Conservation (phyloP, 2,113 vertebrate genomes). For the Hiodon alosoides region DNA sequence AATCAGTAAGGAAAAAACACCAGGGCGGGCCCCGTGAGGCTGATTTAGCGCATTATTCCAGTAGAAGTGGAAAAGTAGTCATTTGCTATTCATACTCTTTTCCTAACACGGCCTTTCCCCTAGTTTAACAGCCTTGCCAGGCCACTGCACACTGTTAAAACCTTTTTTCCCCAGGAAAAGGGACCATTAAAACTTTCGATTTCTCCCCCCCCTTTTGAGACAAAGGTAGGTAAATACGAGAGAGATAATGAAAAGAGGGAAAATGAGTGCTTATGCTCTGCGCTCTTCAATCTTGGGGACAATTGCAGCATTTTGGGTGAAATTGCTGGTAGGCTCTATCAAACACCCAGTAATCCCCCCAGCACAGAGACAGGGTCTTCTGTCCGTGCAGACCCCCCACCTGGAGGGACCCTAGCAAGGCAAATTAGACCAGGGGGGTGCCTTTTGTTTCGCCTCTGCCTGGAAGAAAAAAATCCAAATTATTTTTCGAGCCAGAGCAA, state of each 20-base stretch:
- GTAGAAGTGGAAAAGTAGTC: slow-evolving; percentile 57
- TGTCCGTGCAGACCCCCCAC: slow-evolving; percentile 69
- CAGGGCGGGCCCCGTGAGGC: slow-evolving; percentile 48
- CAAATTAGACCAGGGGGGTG: slow-evolving; percentile 62
- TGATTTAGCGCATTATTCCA: slow-evolving; percentile 59
- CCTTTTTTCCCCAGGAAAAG: slow-evolving; percentile 51
- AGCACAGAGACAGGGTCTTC: slow-evolving; percentile 55
- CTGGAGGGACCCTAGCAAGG: slow-evolving; percentile 66
- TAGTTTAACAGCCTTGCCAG: slow-evolving; percentile 59
- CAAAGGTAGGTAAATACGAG: slow-evolving; percentile 70
- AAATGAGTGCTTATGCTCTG: slow-evolving; percentile 59
- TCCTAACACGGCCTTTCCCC: slow-evolving; percentile 58
- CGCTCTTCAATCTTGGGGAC: slow-evolving; percentile 67
- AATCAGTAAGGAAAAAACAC: slow-evolving; percentile 61
- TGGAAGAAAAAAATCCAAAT: slow-evolving; percentile 81
- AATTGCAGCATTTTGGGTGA: slow-evolving; percentile 74
- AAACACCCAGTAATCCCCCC: slow-evolving; percentile 57
- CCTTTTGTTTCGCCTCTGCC: slow-evolving; percentile 68
- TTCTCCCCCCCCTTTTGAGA: slow-evolving; percentile 59
- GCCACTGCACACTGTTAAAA: slow-evolving; percentile 53
- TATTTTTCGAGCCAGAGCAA: slow-evolving; percentile 90
- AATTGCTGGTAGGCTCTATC: slow-evolving; percentile 60
- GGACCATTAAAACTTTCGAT: slow-evolving; percentile 54
- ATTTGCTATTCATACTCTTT: slow-evolving; percentile 64
- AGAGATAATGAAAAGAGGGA: slow-evolving; percentile 67